phyloP scores from a whole-genome alignment of 2,888 invertebrate species.

The Epirrita christyi region DNA sequence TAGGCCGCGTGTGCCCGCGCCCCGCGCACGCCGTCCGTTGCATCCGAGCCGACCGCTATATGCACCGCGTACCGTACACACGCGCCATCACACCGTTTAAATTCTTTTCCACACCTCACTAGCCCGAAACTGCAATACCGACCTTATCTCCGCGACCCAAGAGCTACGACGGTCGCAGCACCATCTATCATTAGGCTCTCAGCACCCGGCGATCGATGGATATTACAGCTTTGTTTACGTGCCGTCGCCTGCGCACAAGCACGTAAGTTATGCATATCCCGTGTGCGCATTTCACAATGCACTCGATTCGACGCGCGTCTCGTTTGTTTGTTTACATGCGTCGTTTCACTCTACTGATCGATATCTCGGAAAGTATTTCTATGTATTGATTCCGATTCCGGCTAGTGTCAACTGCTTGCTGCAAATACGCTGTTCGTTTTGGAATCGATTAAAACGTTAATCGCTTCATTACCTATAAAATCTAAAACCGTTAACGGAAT shows the following conservation, averaged over 20 bases:
- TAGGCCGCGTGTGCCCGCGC: slow-evolving; percentile 58
- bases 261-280: slow-evolving; percentile 78
- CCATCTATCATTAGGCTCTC: slow-evolving; percentile 46
- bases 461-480: slow-evolving; percentile 57
- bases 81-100: slow-evolving; percentile 44
- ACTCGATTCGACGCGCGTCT: slow-evolving; percentile 60
- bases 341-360: slow-evolving; percentile 36
- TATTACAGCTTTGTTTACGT: slow-evolving; percentile 66
- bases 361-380: slow-evolving; percentile 29
- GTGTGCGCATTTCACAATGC: slow-evolving; percentile 67
- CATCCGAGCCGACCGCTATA: slow-evolving; percentile 45
- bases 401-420: slow-evolving; percentile 21
- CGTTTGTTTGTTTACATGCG: slow-evolving; percentile 67
- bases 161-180: slow-evolving; percentile 35
- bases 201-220: slow-evolving; percentile 53
- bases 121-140: slow-evolving; percentile 22
- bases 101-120: slow-evolving; percentile 33
- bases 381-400: slow-evolving; percentile 28
- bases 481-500: slow-evolving; percentile 60
- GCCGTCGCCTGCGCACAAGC: slow-evolving; percentile 56
- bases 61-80: slow-evolving; percentile 43
- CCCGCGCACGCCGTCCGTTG: slow-evolving; percentile 66
- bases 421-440: slow-evolving; percentile 37
- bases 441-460: slow-evolving; percentile 46
- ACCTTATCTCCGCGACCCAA: slow-evolving; percentile 24